A percentile compares a stretch with the other conserved stretches of the same genome.
These are phyloP conservation scores for Oxystoma pomonae DNA, from an alignment of 2,888 invertebrate species.

Conservation along the genomic window DNA sequence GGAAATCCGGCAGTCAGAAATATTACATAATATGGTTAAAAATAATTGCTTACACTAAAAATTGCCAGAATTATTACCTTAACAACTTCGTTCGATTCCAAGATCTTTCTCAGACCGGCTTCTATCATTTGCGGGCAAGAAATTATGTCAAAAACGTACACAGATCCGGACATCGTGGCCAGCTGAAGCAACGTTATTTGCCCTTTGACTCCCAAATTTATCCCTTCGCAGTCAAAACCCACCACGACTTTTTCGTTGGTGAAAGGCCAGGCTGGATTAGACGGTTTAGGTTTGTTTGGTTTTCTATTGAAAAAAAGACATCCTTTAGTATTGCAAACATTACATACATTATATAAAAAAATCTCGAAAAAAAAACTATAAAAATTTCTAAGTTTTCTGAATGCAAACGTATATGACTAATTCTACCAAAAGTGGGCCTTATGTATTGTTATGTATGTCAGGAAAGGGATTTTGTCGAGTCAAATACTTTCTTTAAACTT, in stretches of 20 bases:
- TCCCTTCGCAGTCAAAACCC: conserved; percentile 90
- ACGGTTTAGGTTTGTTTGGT: not conserved
- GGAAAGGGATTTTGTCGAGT: too few relatives aligned
- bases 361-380: too few relatives aligned
- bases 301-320: too few relatives aligned
- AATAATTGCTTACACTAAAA: not conserved
- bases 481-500: too few relatives aligned
- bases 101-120: conserved; percentile 72
- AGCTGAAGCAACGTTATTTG: conserved; percentile 83
- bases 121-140: conserved; percentile 78
- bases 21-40: not conserved
- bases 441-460: too few relatives aligned
- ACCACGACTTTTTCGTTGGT: conserved; percentile 56
- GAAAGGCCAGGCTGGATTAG: conserved; percentile 40
- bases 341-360: too few relatives aligned
- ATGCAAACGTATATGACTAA: too few relatives aligned
- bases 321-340: too few relatives aligned
- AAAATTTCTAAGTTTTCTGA: too few relatives aligned
- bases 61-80: conserved; percentile 58
- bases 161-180: conserved; percentile 76
- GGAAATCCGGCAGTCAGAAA: too few relatives aligned
- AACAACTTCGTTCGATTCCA: conserved; percentile 76
- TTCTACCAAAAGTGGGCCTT: too few relatives aligned
- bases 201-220: conserved; percentile 85
- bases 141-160: conserved; percentile 84